These are phyloP conservation scores for Bombus consobrinus DNA, from an alignment of 1,140 invertebrate species.

Conservation along the genomic window DNA sequence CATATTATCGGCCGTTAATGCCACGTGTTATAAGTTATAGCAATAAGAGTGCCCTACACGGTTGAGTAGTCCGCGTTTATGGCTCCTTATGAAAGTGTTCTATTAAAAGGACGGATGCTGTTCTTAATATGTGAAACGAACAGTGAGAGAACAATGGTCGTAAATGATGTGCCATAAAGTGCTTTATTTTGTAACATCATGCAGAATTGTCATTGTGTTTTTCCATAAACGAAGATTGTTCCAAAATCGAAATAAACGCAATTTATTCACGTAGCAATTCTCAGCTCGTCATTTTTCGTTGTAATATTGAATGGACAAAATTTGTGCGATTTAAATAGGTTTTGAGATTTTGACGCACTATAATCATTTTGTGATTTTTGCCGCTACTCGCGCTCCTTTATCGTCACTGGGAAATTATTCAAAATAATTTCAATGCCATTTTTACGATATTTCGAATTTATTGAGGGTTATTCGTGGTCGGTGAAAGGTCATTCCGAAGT, in stretches of 20 bases:
- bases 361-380: no score
- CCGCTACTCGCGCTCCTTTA: no score
- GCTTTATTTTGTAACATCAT: not conserved
- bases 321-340: not conserved
- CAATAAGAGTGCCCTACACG: conserved; percentile 54
- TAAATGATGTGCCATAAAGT: conserved; percentile 25
- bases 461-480: no score
- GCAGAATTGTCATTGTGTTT: not conserved
- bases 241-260: not conserved
- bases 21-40: conserved; percentile 66
- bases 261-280: not conserved
- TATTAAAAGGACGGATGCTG: conserved; percentile 63
- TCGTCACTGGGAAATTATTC: not conserved
- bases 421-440: not conserved
- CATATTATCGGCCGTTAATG: conserved; percentile 71
- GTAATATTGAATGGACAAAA: not conserved
- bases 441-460: not conserved
- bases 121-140: conserved; percentile 57
- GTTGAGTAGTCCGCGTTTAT: conserved; percentile 58
- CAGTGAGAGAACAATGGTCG: conserved; percentile 17
- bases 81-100: conserved; percentile 59
- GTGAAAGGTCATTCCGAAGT: no score
- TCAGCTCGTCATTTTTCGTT: not conserved
- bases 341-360: not conserved
- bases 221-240: not conserved